Conservation (phyloP, 2,113 vertebrate genomes). For the Phaethornis superciliosus region DNA sequence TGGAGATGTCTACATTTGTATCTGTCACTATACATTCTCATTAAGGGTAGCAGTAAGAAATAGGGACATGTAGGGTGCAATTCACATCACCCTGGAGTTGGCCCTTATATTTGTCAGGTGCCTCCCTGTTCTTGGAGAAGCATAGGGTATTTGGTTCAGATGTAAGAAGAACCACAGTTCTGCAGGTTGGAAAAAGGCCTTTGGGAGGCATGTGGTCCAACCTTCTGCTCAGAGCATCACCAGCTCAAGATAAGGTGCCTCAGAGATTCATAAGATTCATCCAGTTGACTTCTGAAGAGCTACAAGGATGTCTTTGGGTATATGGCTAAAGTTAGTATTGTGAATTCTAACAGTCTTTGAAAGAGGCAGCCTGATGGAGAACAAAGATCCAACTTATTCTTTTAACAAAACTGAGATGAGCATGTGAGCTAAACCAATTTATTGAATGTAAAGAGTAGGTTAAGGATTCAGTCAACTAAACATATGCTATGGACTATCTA, state of each 20-base stretch:
- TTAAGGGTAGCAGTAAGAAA: neutral
- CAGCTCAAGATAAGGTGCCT: neutral
- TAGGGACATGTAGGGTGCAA: neutral
- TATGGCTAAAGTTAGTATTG: neutral
- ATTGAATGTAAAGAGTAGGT: neutral
- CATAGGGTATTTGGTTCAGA: neutral
- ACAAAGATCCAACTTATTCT: neutral
- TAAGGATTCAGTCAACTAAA: neutral
- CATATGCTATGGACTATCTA: neutral
- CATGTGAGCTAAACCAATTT: neutral
- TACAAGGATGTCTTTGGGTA: neutral
- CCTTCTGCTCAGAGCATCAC: neutral
- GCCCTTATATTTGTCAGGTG: neutral
- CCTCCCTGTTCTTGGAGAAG: neutral
- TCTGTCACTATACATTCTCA: neutral
- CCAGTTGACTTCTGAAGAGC: neutral
- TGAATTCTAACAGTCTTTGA: neutral
- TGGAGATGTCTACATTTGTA: neutral
- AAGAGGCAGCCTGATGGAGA: neutral
- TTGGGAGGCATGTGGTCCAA: neutral
- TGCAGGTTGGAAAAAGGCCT: neutral
- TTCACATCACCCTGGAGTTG: neutral
- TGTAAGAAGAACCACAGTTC: neutral
- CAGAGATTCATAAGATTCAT: neutral
- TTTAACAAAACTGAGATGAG: neutral